Base-by-base conservation (phyloP, 1,140 invertebrate species). In the Plodia interpunctella region DNA sequence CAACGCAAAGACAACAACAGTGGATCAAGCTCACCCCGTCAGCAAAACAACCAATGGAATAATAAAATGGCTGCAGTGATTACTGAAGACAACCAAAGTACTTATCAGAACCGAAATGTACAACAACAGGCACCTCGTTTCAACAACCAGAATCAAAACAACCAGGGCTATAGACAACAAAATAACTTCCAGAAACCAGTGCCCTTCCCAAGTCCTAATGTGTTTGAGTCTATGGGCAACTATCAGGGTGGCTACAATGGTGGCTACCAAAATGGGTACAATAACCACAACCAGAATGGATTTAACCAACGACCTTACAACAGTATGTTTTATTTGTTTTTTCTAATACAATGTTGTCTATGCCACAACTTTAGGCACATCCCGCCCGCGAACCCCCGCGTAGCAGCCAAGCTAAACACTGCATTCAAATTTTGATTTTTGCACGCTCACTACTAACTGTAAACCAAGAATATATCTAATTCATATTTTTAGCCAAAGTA, bases 1-100 rank as follows among this genome's bases (percentile, higher is more conserved):
- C 88, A 90, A 74, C 82, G 88, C 32, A 90, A 90, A 62, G 88
- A 90, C 57, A 89, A 89, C 50, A 89, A 83, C 57, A 87, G 82
- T 58, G 82, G 83, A 9, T 80, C 82, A 4, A 85, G 76, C 62
- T 87, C 87, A 11, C 84, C 84, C 10, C 80, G 81, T 17, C 87
- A 87, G 59, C 80, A 85, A 53, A 89, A 66, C 57, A 89, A 89
- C 58, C 88, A 90, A 53, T 90, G 90, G 90, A 88, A 80, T 55
- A 90, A 90, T 59, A 88, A 89, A 53, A 89, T 88, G 85, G 84
- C 84, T 18, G 78, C 76, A 54, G 60, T 65, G 19, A 57, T 60
- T 28, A 74, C 68, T 76, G 81, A 87, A 54, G 76, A 84, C 0
- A 72, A 60, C 18, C 78, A 81, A 53, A 78, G 76, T 58, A 67